phyloP scores from a whole-genome alignment of 2,113 vertebrate genomes.

The Gambusia holbrooki region DNA sequence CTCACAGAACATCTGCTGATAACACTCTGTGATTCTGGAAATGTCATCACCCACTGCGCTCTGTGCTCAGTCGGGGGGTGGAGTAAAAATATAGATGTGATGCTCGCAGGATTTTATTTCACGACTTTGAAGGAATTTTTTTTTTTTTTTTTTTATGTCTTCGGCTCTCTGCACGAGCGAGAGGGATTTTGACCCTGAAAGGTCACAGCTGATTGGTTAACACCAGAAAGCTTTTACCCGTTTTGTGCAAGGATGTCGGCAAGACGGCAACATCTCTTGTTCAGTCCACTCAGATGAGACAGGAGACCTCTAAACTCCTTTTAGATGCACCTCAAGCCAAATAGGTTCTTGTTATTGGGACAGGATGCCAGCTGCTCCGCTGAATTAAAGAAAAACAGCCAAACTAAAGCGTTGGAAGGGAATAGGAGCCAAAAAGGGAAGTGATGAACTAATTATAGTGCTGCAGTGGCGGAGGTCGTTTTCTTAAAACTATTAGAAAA shows the following conservation, averaged over 20 bases:
- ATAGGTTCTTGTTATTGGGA: slow-evolving; percentile 42
- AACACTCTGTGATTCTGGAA: slow-evolving; percentile 45
- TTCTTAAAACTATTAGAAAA: neutral
- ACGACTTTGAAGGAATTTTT: slow-evolving; percentile 42
- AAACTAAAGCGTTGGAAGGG: neutral
- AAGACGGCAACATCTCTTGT: slow-evolving; percentile 34
- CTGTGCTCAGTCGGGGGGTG: neutral
- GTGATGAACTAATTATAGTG: neutral
- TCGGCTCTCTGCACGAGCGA: slow-evolving; percentile 12
- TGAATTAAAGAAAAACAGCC: slow-evolving; percentile 16
- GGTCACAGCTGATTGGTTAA: slow-evolving; percentile 70
- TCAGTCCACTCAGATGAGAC: slow-evolving; percentile 41
- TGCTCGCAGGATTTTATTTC: slow-evolving; percentile 51
- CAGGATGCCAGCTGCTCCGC: slow-evolving; percentile 2
- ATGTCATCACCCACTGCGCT: slow-evolving; percentile 54
- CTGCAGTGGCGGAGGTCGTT: no score
- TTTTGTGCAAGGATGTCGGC: slow-evolving; percentile 47
- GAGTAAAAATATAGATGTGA: slow-evolving; percentile 30
- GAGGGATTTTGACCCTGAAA: slow-evolving; percentile 54
- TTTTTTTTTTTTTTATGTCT: neutral
- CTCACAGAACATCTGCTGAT: slow-evolving; percentile 30
- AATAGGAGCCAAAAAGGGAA: neutral
- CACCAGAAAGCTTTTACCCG: slow-evolving; percentile 67
- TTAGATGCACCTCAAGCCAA: slow-evolving; percentile 33
- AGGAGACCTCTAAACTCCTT: slow-evolving; percentile 40